Evolutionary conservation across 37 sponge, comb jelly and placozoan genomes (phyloP).

Genomic region (Aplysina aerophoba): DNA sequence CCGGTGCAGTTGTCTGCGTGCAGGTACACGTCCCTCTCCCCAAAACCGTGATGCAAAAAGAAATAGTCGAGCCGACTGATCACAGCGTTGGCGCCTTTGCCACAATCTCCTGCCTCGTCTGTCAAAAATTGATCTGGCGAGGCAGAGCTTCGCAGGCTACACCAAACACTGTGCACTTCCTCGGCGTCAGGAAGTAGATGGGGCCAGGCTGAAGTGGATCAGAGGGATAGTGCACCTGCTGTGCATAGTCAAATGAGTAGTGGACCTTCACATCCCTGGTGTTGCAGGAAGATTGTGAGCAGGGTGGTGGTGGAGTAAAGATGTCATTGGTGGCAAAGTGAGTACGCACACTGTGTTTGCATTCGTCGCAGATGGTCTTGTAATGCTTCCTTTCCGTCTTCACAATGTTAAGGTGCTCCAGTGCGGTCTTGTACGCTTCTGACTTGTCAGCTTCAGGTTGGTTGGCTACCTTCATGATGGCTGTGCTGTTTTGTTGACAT

Average conservation of each 20-base stretch:
- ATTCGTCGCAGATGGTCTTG: not conserved
- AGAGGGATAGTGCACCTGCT: conserved; percentile 19
- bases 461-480: conserved; percentile 47
- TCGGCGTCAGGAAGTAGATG: conserved; percentile 40
- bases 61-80: conserved; percentile 18
- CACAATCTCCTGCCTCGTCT: conserved; percentile 17
- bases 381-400: conserved; percentile 28
- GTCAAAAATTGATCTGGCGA: conserved; percentile 41
- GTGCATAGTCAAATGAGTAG: conserved; percentile 53
- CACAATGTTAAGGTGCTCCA: conserved; percentile 28
- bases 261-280: conserved; percentile 39
- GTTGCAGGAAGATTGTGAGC: not conserved
- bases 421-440: conserved; percentile 4
- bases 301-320: conserved; percentile 2
- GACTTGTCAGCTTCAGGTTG: conserved; percentile 4
- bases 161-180: conserved; percentile 70
- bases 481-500: conserved; percentile 39
- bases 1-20: conserved; percentile 37
- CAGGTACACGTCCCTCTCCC: not conserved
- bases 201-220: conserved; percentile 20
- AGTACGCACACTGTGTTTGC: not conserved
- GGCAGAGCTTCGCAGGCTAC: conserved; percentile 64
- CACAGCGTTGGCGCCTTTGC: conserved; percentile 38
- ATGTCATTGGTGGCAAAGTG: conserved; percentile 4
- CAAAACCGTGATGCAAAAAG: conserved; percentile 6